phyloP scores from a whole-genome alignment of 1,140 invertebrate genomes.

The Drosophila ambigua region DNA sequence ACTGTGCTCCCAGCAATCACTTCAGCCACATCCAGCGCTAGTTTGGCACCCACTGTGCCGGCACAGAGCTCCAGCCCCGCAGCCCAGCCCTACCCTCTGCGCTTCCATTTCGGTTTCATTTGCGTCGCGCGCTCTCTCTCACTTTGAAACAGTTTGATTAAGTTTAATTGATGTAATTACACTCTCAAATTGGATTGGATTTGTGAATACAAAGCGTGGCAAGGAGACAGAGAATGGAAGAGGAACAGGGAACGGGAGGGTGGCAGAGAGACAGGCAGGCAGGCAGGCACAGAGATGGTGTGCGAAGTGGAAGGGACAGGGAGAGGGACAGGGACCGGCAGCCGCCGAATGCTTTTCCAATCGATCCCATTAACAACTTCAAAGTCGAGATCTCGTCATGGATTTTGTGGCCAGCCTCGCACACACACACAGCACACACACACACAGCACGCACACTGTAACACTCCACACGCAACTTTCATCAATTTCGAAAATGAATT shows the following conservation, averaged over 20 bases:
- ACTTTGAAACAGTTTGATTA: slow-evolving; percentile 80
- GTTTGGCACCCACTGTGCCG: slow-evolving; percentile 19
- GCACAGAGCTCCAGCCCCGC: no score
- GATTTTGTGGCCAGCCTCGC: slow-evolving; percentile 41
- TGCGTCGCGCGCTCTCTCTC: slow-evolving; percentile 40
- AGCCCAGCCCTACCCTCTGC: no score
- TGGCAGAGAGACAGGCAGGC: not conserved
- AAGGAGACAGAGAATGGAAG: not conserved
- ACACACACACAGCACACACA: slow-evolving; percentile 1
- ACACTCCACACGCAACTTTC: slow-evolving; percentile 53
- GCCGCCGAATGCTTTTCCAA: slow-evolving; percentile 24
- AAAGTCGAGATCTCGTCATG: slow-evolving; percentile 63
- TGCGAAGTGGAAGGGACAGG: not conserved
- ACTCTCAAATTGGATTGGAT: slow-evolving; percentile 80
- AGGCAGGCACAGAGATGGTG: not conserved
- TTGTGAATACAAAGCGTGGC: slow-evolving; percentile 72
- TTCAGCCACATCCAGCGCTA: no score
- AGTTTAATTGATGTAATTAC: slow-evolving; percentile 82
- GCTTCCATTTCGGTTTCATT: slow-evolving; percentile 61
- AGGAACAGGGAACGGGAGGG: no score
- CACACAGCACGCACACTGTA: slow-evolving; percentile 10
- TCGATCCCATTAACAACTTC: slow-evolving; percentile 72
- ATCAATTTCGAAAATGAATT: slow-evolving; percentile 81
- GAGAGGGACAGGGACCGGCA: not conserved
- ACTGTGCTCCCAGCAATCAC: no score